phyloP scores from a whole-genome alignment of 2,113 vertebrate genomes.

The Peromyscus maniculatus region DNA sequence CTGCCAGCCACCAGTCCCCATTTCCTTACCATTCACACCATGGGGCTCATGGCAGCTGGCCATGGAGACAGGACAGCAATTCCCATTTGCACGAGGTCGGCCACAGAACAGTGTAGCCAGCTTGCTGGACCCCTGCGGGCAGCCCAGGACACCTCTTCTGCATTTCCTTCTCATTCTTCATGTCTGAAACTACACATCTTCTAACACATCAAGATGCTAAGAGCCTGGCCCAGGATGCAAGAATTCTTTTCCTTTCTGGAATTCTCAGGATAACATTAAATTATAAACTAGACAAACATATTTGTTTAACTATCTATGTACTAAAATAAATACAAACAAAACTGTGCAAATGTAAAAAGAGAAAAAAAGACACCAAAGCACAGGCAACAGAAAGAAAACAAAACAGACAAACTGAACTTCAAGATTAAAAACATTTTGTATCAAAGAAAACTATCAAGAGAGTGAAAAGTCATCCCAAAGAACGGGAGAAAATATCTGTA shows the following conservation, averaged over 20 bases:
- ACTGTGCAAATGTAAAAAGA: background rate
- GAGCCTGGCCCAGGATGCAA: constrained; percentile 12
- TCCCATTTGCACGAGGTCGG: constrained; percentile 85
- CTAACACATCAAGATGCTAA: background rate
- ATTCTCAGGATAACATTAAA: constrained; percentile 52
- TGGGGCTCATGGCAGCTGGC: constrained; percentile 82
- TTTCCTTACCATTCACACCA: constrained; percentile 77
- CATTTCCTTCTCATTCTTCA: constrained; percentile 68
- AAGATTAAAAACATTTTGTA: constrained; percentile 39
- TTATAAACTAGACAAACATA: constrained; percentile 40
- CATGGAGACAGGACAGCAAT: constrained; percentile 84
- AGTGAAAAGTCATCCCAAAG: background rate
- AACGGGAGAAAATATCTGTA: background rate
- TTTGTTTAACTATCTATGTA: background rate
- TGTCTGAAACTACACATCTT: constrained; percentile 7
- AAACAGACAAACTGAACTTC: background rate
- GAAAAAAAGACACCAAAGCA: background rate
- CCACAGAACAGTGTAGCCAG: constrained; percentile 82
- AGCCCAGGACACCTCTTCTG: constrained; percentile 76
- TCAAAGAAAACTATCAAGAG: constrained; percentile 24
- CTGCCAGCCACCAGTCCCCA: constrained; percentile 78
- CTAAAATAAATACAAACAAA: background rate
- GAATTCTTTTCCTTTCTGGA: constrained; percentile 59
- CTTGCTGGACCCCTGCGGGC: constrained; percentile 80
- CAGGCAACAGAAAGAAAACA: constrained; percentile 2